phyloP scores from a whole-genome alignment of 2,797 vertebrate genomes.

The Thamnophis elegans region DNA sequence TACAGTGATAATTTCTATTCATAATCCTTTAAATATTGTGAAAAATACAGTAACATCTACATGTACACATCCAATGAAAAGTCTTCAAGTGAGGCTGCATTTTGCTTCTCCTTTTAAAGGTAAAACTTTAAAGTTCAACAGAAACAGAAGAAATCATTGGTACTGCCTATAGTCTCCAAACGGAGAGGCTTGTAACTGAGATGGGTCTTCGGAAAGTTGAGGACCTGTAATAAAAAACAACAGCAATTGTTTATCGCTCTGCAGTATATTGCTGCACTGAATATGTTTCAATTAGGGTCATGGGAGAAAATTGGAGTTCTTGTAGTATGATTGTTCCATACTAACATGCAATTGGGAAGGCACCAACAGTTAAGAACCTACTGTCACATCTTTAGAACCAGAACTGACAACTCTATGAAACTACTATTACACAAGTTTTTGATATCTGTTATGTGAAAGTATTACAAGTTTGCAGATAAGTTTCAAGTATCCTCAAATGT shows the following conservation, averaged over 20 bases:
- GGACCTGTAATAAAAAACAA: conserved; percentile 72
- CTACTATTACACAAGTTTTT: background rate
- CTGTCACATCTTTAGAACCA: background rate
- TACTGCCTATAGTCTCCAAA: conserved; percentile 92
- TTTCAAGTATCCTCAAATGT: background rate
- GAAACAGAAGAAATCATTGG: conserved; percentile 74
- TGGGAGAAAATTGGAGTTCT: background rate
- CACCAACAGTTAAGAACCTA: background rate
- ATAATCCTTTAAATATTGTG: conserved; percentile 62
- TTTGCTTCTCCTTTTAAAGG: conserved; percentile 26
- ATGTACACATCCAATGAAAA: conserved; percentile 24
- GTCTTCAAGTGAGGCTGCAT: conserved; percentile 18
- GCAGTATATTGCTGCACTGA: background rate
- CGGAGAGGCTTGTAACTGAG: conserved; percentile 76
- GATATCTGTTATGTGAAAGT: background rate
- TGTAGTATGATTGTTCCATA: background rate
- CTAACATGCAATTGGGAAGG: background rate
- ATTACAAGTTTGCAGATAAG: background rate
- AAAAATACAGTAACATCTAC: conserved; percentile 11
- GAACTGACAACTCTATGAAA: background rate
- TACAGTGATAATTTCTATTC: conserved; percentile 53
- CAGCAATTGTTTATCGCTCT: background rate
- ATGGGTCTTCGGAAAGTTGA: conserved; percentile 85
- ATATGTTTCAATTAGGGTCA: background rate
- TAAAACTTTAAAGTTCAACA: background rate